Evolutionary conservation across 2,797 vertebrate species (phyloP).

Genomic region (Lutjanus campechanus): DNA sequence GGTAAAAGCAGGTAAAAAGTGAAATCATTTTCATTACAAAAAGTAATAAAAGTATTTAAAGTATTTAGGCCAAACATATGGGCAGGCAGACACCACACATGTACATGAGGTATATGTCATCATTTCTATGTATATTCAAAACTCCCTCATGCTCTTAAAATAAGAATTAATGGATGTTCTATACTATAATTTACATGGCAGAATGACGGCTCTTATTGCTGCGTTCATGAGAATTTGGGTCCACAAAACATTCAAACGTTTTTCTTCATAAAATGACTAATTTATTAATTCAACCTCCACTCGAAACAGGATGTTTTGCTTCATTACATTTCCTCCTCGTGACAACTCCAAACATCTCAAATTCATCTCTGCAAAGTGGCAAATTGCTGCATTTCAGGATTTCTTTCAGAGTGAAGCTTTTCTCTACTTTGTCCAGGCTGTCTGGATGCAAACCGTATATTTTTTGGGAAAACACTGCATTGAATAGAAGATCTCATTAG

Average conservation of each 20-base stretch:
- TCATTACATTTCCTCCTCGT: background rate
- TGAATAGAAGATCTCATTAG: constrained; percentile 15
- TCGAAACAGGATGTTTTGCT: background rate
- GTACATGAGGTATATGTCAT: too few relatives aligned
- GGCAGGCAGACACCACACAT: too few relatives aligned
- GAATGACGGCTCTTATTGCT: too few relatives aligned
- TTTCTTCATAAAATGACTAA: background rate
- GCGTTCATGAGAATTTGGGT: too few relatives aligned
- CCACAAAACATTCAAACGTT: background rate
- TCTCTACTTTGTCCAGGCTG: background rate
- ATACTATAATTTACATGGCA: too few relatives aligned
- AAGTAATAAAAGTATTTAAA: too few relatives aligned
- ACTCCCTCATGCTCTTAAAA: too few relatives aligned
- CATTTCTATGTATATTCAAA: too few relatives aligned
- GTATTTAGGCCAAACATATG: too few relatives aligned
- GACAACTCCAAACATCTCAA: background rate
- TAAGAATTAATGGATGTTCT: too few relatives aligned
- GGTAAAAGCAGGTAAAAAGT: too few relatives aligned
- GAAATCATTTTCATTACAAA: too few relatives aligned
- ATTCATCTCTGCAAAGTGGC: background rate
- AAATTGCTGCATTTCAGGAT: background rate
- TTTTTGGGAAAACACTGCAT: background rate
- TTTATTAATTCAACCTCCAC: background rate
- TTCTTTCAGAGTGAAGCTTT: background rate
- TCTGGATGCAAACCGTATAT: background rate